Evolutionary conservation across 2,113 vertebrate genomes (phyloP).

Genomic region (Caranx melampygus): DNA sequence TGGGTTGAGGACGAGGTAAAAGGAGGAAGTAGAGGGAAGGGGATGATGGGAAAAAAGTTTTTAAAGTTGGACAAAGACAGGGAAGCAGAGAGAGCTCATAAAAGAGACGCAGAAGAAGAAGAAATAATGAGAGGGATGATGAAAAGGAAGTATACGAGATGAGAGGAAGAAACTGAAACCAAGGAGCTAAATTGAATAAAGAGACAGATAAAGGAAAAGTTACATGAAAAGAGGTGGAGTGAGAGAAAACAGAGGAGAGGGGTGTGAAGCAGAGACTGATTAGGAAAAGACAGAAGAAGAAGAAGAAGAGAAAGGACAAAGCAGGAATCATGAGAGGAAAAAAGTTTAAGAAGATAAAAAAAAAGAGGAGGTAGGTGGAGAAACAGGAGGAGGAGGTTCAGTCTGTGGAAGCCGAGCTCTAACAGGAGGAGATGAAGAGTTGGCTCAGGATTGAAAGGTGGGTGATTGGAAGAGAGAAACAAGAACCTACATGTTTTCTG

Average conservation of each 20-base stretch:
- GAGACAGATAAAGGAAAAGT: not conserved
- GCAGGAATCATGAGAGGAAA: conserved; percentile 1
- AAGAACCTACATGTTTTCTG: conserved; percentile 18
- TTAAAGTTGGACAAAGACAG: not conserved
- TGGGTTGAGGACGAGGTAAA: not conserved
- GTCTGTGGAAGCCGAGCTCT: conserved; percentile 22
- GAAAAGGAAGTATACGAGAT: not conserved
- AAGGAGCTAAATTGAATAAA: not conserved
- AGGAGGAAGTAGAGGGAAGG: not conserved
- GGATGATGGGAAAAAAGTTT: conserved; percentile 13
- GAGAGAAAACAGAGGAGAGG: not conserved
- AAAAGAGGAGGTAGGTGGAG: conserved; percentile 11
- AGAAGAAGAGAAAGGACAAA: conserved; percentile 16
- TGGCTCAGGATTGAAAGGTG: not conserved
- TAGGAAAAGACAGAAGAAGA: not conserved
- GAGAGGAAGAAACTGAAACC: not conserved
- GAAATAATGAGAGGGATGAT: not conserved
- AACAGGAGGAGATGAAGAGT: conserved; percentile 18
- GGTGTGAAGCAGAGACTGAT: not conserved
- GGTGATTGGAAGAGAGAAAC: conserved; percentile 30
- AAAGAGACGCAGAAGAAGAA: not conserved
- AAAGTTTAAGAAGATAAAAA: not conserved
- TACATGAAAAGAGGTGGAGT: not conserved
- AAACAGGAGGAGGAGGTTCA: conserved; percentile 12
- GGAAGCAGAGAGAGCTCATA: not conserved